Evolutionary conservation across 2,113 vertebrate genomes (phyloP).

Genomic region (Galbula dea): DNA sequence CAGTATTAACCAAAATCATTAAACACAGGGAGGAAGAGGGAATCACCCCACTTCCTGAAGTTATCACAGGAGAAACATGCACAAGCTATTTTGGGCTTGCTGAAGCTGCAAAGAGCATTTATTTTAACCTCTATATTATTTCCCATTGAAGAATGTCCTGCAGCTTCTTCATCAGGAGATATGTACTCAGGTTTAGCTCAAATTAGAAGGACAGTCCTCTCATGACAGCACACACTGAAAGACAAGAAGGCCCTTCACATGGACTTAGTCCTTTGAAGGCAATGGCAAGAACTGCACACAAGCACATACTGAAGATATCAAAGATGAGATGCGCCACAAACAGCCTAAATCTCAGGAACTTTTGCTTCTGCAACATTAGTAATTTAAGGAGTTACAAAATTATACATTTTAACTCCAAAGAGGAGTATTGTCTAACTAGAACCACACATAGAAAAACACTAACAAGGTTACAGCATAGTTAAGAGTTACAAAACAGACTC

Average conservation of each 20-base stretch:
- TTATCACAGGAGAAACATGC: neutral
- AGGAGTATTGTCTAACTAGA: neutral
- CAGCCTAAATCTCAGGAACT: neutral
- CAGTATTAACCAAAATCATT: neutral
- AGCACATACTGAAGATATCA: neutral
- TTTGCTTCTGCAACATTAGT: neutral
- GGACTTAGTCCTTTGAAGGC: neutral
- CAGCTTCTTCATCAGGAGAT: neutral
- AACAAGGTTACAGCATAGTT: neutral
- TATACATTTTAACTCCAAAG: neutral
- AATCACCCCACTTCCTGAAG: neutral
- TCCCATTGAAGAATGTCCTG: neutral
- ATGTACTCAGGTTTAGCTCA: neutral
- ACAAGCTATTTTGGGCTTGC: neutral
- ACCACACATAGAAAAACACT: neutral
- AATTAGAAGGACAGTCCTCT: neutral
- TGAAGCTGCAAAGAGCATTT: neutral
- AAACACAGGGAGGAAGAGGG: neutral
- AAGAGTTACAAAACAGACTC: neutral
- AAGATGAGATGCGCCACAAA: neutral
- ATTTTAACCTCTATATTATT: neutral
- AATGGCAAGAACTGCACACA: neutral
- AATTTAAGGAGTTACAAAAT: neutral
- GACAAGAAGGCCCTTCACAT: neutral
- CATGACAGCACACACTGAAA: rapidly evolving